phyloP scores from a whole-genome alignment of 1,140 invertebrate genomes.

The Orchesella cincta region DNA sequence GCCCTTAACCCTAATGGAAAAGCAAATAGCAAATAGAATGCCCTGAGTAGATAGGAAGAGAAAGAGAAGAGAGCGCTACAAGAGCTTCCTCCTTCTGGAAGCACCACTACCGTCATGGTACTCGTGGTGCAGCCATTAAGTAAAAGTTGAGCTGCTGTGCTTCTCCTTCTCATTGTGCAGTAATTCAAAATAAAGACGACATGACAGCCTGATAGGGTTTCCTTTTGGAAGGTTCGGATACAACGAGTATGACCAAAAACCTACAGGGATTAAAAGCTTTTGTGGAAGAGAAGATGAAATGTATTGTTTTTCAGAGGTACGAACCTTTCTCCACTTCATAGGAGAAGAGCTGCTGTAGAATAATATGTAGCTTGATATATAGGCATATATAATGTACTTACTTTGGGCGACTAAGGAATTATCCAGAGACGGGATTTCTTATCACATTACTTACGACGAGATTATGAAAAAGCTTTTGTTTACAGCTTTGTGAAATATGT shows the following conservation, averaged over 20 bases:
- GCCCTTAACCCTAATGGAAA: too few relatives aligned
- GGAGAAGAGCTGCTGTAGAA: background rate
- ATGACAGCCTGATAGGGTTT: constrained; percentile 5
- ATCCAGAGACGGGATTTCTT: background rate
- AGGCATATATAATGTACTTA: background rate
- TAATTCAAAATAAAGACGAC: constrained; percentile 17
- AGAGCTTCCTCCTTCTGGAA: background rate
- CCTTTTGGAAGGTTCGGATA: background rate
- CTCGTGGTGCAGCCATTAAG: background rate
- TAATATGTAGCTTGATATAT: background rate
- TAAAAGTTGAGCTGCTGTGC: background rate
- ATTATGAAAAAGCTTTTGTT: background rate
- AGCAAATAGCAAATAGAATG: background rate
- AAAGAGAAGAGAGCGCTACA: background rate
- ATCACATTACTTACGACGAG: background rate
- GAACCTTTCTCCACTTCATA: background rate
- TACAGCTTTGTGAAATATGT: background rate
- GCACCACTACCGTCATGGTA: background rate
- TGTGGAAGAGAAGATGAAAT: background rate
- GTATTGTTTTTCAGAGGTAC: background rate
- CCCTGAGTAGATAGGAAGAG: background rate
- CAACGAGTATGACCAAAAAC: background rate
- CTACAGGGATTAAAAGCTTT: constrained; percentile 12
- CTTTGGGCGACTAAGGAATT: background rate
- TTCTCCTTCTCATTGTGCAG: background rate